These are phyloP conservation scores for Masnerella sp. DNA, from an alignment of 2,888 invertebrate genomes.

Conservation along the genomic window DNA sequence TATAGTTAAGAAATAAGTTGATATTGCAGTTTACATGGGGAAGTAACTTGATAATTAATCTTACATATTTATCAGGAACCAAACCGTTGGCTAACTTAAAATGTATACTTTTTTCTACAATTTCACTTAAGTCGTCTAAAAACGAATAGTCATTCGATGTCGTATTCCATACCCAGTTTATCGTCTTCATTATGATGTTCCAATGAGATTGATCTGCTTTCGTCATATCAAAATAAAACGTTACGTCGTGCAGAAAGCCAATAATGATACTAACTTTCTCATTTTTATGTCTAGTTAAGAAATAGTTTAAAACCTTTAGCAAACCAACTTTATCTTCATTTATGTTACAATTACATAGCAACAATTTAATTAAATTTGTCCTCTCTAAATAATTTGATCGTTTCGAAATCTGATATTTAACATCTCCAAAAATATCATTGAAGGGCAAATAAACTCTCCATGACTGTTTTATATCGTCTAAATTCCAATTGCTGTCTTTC, in stretches of 20 bases:
- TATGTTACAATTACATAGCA: not conserved
- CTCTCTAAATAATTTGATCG: not conserved
- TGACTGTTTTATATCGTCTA: not conserved
- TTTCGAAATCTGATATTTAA: not conserved
- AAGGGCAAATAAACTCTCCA: not conserved
- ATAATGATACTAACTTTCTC: not conserved
- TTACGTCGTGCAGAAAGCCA: not conserved
- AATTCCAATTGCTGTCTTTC: not conserved
- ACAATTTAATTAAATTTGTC: not conserved
- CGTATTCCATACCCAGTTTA: too few species aligned
- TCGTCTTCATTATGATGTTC: not conserved
- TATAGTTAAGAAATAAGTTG: too few species aligned
- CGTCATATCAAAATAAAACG: not conserved
- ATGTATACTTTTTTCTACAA: constrained; percentile 56
- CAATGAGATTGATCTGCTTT: not conserved
- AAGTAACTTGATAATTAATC: too few species aligned
- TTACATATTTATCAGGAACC: too few species aligned
- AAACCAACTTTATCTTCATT: not conserved
- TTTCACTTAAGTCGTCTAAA: too few species aligned
- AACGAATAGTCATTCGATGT: too few species aligned
- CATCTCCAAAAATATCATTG: not conserved
- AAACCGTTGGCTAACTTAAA: constrained; percentile 50
- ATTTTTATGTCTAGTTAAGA: not conserved
- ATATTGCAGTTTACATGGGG: too few species aligned
- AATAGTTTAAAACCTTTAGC: not conserved